Evolutionary conservation across 2,888 invertebrate species (phyloP).

Genomic region (Diaphora mendica): DNA sequence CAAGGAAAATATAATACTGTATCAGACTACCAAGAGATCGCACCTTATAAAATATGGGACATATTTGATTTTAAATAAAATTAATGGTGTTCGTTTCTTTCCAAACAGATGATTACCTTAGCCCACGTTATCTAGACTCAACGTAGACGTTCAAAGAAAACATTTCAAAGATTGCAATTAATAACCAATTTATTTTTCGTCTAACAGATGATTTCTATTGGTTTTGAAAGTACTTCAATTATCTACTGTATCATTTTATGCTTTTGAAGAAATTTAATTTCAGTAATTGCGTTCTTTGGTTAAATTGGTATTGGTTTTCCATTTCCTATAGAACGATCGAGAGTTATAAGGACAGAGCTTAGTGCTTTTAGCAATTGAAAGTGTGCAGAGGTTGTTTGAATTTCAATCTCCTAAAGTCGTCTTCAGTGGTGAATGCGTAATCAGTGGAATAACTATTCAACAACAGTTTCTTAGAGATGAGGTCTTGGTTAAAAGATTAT

Average conservation of each 20-base stretch:
- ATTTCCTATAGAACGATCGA: slow-evolving; percentile 44
- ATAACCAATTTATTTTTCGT: background rate
- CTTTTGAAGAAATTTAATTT: slow-evolving; percentile 43
- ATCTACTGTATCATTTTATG: background rate
- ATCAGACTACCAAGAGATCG: no score
- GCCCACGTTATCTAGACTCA: background rate
- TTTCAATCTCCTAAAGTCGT: slow-evolving; percentile 57
- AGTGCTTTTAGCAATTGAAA: slow-evolving; percentile 54
- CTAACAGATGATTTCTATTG: background rate
- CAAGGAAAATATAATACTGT: slow-evolving; percentile 30
- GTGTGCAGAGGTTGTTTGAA: slow-evolving; percentile 57
- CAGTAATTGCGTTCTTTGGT: slow-evolving; percentile 41
- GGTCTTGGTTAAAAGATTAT: slow-evolving; percentile 9
- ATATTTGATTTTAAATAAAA: no score
- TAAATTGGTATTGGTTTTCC: slow-evolving; percentile 40
- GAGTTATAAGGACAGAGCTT: slow-evolving; percentile 43
- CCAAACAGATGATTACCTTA: background rate
- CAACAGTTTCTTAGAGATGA: slow-evolving; percentile 21
- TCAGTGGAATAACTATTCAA: slow-evolving; percentile 26
- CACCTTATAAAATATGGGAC: no score
- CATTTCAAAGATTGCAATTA: background rate
- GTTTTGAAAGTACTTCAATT: background rate
- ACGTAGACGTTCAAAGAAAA: background rate
- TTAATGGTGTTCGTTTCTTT: no score
- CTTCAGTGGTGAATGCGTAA: slow-evolving; percentile 53